phyloP scores from a whole-genome alignment of 35 echinoderm and acorn worm species.

The Anneissia japonica region DNA sequence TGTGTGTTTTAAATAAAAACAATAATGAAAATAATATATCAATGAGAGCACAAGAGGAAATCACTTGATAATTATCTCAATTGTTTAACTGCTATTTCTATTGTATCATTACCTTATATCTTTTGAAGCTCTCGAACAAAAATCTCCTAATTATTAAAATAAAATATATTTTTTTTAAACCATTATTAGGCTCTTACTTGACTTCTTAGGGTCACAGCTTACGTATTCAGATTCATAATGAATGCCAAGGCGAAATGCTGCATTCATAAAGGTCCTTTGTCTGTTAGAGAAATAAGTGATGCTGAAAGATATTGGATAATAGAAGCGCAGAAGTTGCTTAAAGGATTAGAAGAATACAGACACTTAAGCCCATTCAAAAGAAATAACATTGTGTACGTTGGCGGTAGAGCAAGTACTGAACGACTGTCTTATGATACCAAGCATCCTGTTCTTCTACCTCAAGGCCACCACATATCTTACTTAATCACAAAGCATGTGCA shows the following conservation, averaged over 20 bases:
- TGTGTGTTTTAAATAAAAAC: no score
- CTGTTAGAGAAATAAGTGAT: slow-evolving; percentile 1
- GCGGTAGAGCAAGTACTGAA: background rate
- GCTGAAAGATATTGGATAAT: slow-evolving; percentile 36
- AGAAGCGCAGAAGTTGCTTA: slow-evolving; percentile 26
- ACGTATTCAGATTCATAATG: slow-evolving; percentile 31
- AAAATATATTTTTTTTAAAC: no score
- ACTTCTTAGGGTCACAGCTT: slow-evolving; percentile 57
- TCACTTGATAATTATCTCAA: no score
- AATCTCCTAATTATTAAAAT: no score
- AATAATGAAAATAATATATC: no score
- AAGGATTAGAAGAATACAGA: slow-evolving; percentile 8
- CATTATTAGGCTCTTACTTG: no score
- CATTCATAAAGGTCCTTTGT: slow-evolving; percentile 15
- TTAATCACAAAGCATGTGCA: slow-evolving; percentile 34
- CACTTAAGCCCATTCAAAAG: slow-evolving; percentile 17
- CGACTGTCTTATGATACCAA: slow-evolving; percentile 25
- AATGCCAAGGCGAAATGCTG: slow-evolving; percentile 13
- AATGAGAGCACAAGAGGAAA: no score
- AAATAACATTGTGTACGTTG: slow-evolving; percentile 3
- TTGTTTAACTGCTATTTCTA: no score
- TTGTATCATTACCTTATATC: no score
- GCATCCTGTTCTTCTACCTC: slow-evolving; percentile 31
- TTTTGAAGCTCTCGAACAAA: no score
- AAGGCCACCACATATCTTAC: slow-evolving; percentile 32